A percentile compares a stretch with the other conserved stretches of the same genome.
These are phyloP conservation scores for honey bee (Apis mellifera) DNA, from an alignment of 1,140 invertebrate species.

Conservation along the genomic window Amel_HAv3.1 CM009941.2:4398501-4399000, in stretches of 20 bases:
- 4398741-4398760: constrained; percentile 27
- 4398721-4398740: too few species aligned
- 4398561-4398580: constrained; percentile 16
- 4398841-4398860: too few species aligned
- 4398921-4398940: constrained; percentile 97
- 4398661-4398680: constrained; percentile 94
- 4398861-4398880: too few species aligned
- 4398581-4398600: constrained; percentile 6
- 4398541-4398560: neutral
- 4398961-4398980: constrained; percentile 96
- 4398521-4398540: neutral
- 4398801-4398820: too few species aligned
- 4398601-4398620: constrained; percentile 97
- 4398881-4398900: constrained; percentile 90
- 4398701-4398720: constrained; percentile 95
- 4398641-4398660: constrained; percentile 98
- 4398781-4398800: neutral
- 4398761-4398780: neutral
- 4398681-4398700: constrained; percentile 90
- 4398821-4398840: neutral
- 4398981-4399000: constrained; percentile 92
- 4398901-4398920: constrained; percentile 96
- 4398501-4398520: constrained; percentile 71
- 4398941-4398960: constrained; percentile 97
- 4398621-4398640: constrained; percentile 98